Evolutionary conservation across 2,888 invertebrate species (phyloP).

Genomic region (Chymomyza amoena): DNA sequence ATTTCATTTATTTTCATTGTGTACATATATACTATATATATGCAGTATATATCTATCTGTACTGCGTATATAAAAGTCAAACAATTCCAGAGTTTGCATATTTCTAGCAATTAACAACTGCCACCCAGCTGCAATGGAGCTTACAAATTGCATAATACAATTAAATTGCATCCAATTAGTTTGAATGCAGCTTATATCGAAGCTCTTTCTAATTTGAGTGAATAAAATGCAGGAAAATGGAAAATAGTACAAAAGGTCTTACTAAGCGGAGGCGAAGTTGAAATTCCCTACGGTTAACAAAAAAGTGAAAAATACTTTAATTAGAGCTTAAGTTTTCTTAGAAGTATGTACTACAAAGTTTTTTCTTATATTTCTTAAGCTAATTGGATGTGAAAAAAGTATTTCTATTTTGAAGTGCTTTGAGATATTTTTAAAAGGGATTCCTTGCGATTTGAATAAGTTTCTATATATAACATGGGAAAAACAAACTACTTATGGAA

Average conservation of each 20-base stretch:
- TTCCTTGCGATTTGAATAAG: no score
- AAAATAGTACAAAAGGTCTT: constrained; percentile 1
- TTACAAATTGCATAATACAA: constrained; percentile 48
- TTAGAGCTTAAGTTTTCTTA: no score
- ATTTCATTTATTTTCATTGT: constrained; percentile 5
- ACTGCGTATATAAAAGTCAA: background rate
- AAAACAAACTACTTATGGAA: no score
- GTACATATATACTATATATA: background rate
- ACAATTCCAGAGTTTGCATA: background rate
- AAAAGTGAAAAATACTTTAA: no score
- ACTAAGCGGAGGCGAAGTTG: background rate
- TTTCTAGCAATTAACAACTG: background rate
- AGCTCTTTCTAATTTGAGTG: constrained; percentile 1
- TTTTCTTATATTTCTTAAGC: no score
- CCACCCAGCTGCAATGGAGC: constrained; percentile 28
- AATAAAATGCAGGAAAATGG: background rate
- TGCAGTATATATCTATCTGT: background rate
- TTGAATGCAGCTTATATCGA: background rate
- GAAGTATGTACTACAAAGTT: no score
- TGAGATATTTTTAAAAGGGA: no score
- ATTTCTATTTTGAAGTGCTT: no score
- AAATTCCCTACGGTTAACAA: no score
- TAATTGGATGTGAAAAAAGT: no score
- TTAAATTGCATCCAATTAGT: constrained; percentile 52
- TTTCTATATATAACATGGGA: no score